Conservation (phyloP, 37 sponge, comb jelly and placozoan species). For the Ephydatia muelleri region DNA sequence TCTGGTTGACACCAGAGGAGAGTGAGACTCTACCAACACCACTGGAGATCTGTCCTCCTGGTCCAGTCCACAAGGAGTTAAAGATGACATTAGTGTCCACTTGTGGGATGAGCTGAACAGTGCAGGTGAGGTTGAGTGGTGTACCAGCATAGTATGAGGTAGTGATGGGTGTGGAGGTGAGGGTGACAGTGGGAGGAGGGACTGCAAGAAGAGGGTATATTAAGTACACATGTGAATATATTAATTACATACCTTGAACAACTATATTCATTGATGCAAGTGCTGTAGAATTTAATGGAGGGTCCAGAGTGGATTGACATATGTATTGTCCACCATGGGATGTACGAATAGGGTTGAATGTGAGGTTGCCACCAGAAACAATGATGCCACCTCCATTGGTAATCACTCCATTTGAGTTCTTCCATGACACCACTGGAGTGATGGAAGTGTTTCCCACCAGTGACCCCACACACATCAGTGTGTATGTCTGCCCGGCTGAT, state of each 20-base stretch:
- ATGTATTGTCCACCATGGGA: background rate
- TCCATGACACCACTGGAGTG: conserved; percentile 1
- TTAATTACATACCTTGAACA: conserved; percentile 18
- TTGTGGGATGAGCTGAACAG: background rate
- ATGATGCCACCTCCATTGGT: background rate
- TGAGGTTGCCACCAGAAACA: background rate
- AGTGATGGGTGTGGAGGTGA: conserved; percentile 3
- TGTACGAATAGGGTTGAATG: background rate
- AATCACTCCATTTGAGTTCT: background rate
- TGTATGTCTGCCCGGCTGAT: background rate
- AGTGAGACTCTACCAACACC: background rate
- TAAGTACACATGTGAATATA: too few species aligned
- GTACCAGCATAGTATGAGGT: background rate
- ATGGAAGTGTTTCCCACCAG: background rate
- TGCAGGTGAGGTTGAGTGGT: background rate
- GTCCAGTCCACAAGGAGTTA: background rate
- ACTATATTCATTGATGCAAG: background rate
- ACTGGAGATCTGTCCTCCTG: background rate
- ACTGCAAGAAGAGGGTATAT: background rate
- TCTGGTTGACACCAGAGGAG: background rate
- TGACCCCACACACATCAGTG: background rate
- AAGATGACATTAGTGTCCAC: background rate
- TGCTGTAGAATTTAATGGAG: background rate
- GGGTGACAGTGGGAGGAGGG: background rate
- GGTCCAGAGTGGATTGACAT: conserved; percentile 3